Conservation (phyloP, 2,888 invertebrate species). For the Yponomeuta malinellus region DNA sequence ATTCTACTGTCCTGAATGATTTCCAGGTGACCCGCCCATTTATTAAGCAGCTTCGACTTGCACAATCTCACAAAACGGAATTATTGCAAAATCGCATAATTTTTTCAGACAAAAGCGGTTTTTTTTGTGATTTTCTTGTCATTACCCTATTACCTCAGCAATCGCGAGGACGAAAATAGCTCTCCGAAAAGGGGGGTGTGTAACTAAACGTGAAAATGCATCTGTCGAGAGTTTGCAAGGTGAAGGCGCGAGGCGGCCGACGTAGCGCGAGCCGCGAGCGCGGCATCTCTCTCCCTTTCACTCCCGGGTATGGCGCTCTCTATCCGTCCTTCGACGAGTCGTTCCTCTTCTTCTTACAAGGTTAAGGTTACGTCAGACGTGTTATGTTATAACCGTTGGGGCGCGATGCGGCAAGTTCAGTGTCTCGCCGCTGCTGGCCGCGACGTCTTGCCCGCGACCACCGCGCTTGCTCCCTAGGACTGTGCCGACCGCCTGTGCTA, state of each 20-base stretch:
- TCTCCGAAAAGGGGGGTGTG: constrained; percentile 7
- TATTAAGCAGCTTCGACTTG: too few species aligned
- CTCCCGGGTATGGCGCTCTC: constrained; percentile 68
- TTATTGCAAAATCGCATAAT: too few species aligned
- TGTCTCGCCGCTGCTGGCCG: constrained; percentile 74
- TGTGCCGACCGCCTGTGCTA: constrained; percentile 66
- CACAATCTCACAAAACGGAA: too few species aligned
- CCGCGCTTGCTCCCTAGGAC: constrained; percentile 58
- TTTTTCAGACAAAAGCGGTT: too few species aligned
- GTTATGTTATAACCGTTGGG: constrained; percentile 77
- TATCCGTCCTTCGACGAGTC: constrained; percentile 72
- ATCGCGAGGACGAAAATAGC: neutral
- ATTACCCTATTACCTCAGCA: neutral
- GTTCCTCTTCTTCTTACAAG: constrained; percentile 76
- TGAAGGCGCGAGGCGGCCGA: constrained; percentile 1
- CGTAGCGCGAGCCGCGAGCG: constrained; percentile 26
- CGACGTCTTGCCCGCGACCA: constrained; percentile 63
- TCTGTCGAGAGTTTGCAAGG: neutral
- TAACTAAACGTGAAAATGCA: neutral
- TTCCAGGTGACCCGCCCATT: too few species aligned
- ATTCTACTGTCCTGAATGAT: too few species aligned
- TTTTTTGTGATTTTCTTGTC: too few species aligned
- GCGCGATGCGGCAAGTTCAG: constrained; percentile 73
- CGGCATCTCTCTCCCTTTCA: constrained; percentile 71
- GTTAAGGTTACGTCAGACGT: constrained; percentile 77